phyloP scores from a whole-genome alignment of 1,140 invertebrate species.

The Periplaneta americana region DNA sequence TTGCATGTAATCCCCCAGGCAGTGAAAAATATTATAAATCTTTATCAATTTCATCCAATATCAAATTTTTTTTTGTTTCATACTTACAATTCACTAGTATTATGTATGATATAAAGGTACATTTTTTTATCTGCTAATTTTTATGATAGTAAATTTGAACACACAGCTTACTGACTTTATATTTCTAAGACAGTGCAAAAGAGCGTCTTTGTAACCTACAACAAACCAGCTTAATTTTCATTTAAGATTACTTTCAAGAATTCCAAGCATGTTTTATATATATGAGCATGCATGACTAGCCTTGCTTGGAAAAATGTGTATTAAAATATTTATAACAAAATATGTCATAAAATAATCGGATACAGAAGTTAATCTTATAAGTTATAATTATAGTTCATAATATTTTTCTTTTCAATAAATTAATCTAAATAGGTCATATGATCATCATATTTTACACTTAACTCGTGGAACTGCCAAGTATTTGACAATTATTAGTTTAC shows the following conservation, averaged over 20 bases:
- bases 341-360: neutral
- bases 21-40: no score
- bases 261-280: neutral
- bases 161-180: neutral
- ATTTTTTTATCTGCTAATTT: no score
- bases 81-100: no score
- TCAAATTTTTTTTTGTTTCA: no score
- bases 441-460: neutral
- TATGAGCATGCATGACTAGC: neutral
- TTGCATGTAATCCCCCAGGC: no score
- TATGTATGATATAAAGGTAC: no score
- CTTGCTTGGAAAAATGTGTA: neutral
- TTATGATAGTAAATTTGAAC: no score
- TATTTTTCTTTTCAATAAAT: neutral
- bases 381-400: neutral
- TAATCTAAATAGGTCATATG: neutral
- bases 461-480: neutral
- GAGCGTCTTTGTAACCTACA: neutral
- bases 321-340: no score
- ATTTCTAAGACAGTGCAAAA: neutral
- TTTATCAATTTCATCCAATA: no score
- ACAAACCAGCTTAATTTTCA: neutral
- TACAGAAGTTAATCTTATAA: neutral
- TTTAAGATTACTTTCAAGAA: neutral
- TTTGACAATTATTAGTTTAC: neutral